Evolutionary conservation across 2,113 vertebrate species (phyloP), one percentile per base, ranked within the genome.

Genomic region (Prolemur simus): DNA sequence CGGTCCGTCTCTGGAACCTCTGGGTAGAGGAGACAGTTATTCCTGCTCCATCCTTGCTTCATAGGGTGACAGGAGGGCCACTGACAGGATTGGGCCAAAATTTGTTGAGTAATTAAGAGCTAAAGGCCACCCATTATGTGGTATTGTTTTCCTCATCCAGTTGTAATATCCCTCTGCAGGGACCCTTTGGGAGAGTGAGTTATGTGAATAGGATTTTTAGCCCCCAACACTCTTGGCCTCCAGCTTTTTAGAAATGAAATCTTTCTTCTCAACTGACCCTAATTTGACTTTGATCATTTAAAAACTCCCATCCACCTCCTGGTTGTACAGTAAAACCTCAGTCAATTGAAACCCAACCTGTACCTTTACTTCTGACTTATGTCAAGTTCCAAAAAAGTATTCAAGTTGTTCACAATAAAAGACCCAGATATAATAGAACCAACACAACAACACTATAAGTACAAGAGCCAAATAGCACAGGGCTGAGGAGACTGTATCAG

Each of bases 241-340:
- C 39, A 64, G 27, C 45, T 71, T 89, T 91, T 89, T 45, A 88
- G 78, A 87, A 91, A 49, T 49, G 34, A 95, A 83, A 39, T 74
- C 25, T 93, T 89, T 93, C 49, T 91, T 87, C 32, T 14, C 76
- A 87, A 94, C 71, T 83, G 73, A 95, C 87, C 73, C 37, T 78
- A 52, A 89, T 77, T 94, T 95, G 56, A 91, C 88, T 88, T 64
- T 54, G 54, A 82, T 82, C 68, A 60, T 71, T 97, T 89, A 86
- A 88, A 86, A 91, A 92, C 86, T 73, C 11, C 27, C 85, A 64
- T 49, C 34, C 21, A 54, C 23, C 54, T 90, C 58, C 81, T 90
- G 47, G 23, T 87, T 92, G 34, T 76, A 58, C 60, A 89, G 77
- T 86, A 94, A 96, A 95, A 89, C n/a, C 37, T 68, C 89, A 85